phyloP scores from a whole-genome alignment of 2,888 invertebrate species.

The Digitonthophagus gazella region DNA sequence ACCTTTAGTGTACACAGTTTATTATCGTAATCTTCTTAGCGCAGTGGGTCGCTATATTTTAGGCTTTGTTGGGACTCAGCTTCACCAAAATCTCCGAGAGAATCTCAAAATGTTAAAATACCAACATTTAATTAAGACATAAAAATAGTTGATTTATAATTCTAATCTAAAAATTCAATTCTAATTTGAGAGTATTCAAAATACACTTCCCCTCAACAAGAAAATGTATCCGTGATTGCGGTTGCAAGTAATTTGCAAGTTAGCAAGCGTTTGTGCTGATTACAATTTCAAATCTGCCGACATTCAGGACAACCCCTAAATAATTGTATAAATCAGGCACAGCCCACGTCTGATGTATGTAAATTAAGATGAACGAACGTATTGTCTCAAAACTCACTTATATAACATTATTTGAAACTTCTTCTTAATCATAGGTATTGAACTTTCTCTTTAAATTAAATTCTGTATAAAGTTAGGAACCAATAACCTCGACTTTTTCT shows the following conservation, averaged over 20 bases:
- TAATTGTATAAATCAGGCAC: slow-evolving; percentile 3
- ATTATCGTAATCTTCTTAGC: not conserved
- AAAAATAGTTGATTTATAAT: too few relatives aligned
- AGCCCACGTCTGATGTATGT: not conserved
- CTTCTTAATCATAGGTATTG: too few relatives aligned
- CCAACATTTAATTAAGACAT: too few relatives aligned
- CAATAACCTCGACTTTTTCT: not conserved
- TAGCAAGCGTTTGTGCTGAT: not conserved
- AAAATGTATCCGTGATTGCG: not conserved
- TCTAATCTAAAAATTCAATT: too few relatives aligned
- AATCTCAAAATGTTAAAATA: not conserved
- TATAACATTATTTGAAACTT: too few relatives aligned
- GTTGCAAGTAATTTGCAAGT: not conserved
- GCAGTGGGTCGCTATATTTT: not conserved
- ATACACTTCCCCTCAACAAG: not conserved
- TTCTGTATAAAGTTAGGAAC: too few relatives aligned
- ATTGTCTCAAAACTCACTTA: too few relatives aligned
- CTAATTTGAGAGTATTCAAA: too few relatives aligned
- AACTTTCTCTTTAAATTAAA: too few relatives aligned
- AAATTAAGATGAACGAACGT: not conserved
- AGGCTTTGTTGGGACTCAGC: not conserved
- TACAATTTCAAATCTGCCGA: slow-evolving; percentile 7
- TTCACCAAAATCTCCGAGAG: not conserved
- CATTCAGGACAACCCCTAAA: not conserved
- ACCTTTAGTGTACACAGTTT: not conserved